A percentile compares a stretch with the other conserved stretches of the same genome.
Conservation (phyloP, 2,113 vertebrate genomes). For the Martes martes region DNA sequence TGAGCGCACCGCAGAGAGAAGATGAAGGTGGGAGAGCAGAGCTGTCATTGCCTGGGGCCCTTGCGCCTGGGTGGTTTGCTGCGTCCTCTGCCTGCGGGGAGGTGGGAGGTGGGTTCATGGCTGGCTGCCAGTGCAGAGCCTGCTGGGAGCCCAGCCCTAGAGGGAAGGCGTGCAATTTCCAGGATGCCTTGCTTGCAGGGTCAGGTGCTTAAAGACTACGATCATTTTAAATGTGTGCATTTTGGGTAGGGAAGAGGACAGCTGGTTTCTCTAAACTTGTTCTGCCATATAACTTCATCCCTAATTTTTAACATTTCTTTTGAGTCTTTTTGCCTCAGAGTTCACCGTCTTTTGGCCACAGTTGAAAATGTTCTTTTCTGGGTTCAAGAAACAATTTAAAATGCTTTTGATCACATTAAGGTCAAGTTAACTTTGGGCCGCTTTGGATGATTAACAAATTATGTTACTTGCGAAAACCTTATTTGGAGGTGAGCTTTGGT, state of each 20-base stretch:
- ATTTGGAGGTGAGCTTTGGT: constrained; percentile 49
- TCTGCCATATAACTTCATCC: not conserved
- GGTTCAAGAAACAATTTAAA: constrained; percentile 63
- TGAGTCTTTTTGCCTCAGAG: not conserved
- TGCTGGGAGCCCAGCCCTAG: not conserved
- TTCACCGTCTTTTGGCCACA: not conserved
- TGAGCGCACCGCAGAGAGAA: constrained; percentile 68
- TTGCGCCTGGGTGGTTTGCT: not conserved
- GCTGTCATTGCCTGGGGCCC: constrained; percentile 1
- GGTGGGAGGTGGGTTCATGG: not conserved
- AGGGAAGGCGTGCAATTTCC: not conserved
- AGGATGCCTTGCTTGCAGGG: not conserved
- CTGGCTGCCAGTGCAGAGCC: not conserved
- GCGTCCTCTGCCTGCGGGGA: not conserved
- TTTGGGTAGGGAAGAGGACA: not conserved
- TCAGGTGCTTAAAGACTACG: not conserved
- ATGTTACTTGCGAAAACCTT: constrained; percentile 64
- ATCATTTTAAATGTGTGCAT: not conserved
- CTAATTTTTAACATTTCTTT: not conserved
- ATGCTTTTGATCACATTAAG: constrained; percentile 62
- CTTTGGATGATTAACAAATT: constrained; percentile 61
- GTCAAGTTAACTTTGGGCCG: constrained; percentile 49
- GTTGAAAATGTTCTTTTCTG: constrained; percentile 61
- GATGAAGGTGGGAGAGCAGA: constrained; percentile 66
- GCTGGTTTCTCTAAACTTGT: not conserved